These are phyloP conservation scores for Drosophila kambysellisi DNA, from an alignment of 2,888 invertebrate genomes.

Conservation along the genomic window DNA sequence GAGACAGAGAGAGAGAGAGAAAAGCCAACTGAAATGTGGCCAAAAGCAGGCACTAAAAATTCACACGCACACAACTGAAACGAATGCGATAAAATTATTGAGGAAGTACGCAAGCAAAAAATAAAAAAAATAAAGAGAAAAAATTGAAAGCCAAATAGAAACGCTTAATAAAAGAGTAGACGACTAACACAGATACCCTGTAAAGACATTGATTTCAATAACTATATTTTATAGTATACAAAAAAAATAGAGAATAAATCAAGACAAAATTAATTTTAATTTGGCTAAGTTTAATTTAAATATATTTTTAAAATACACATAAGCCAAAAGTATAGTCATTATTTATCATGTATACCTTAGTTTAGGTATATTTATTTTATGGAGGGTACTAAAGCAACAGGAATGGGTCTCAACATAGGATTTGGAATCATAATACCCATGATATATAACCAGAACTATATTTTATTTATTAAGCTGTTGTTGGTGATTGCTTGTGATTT, in stretches of 20 bases:
- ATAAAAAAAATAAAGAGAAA: slow-evolving; percentile 6
- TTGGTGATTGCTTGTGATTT: slow-evolving; percentile 21
- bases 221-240: too few species aligned
- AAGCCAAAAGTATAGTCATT: background rate
- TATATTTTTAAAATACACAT: background rate
- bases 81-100: slow-evolving; percentile 80
- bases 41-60: slow-evolving; percentile 76
- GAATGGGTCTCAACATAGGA: slow-evolving; percentile 34
- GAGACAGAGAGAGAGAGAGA: slow-evolving; percentile 1
- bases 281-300: background rate
- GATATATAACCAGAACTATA: slow-evolving; percentile 17
- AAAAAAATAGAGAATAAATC: background rate
- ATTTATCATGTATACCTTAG: too few species aligned
- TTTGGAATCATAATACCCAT: slow-evolving; percentile 5
- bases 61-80: slow-evolving; percentile 62
- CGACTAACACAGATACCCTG: slow-evolving; percentile 2
- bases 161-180: too few species aligned
- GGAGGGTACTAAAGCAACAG: slow-evolving; percentile 51
- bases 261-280: background rate
- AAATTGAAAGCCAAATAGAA: slow-evolving; percentile 11
- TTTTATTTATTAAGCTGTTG: slow-evolving; percentile 7
- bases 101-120: slow-evolving; percentile 72
- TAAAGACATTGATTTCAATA: background rate
- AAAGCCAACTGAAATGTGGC: slow-evolving; percentile 64
- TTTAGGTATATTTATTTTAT: background rate